Evolutionary conservation across 2,888 invertebrate species (phyloP).

Genomic region (Cantharis lateralis): DNA sequence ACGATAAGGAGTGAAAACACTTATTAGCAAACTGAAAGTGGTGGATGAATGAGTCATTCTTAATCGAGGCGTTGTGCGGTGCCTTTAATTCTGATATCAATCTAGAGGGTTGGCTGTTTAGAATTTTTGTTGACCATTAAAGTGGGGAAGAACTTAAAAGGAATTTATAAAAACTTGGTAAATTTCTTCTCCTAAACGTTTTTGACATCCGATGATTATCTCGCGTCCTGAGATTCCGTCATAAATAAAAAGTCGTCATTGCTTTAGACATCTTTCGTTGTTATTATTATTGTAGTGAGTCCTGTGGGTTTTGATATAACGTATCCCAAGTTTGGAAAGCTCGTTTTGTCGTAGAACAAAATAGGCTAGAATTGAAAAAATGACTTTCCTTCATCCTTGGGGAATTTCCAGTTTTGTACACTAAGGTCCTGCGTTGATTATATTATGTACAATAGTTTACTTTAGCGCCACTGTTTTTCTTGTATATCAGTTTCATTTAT

Average conservation of each 20-base stretch:
- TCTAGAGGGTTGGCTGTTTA: neutral
- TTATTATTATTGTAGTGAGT: constrained; percentile 23
- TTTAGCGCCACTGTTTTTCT: neutral
- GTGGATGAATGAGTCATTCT: neutral
- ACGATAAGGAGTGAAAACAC: neutral
- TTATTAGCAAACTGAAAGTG: neutral
- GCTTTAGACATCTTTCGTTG: constrained; percentile 22
- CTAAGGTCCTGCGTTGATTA: neutral
- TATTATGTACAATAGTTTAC: neutral
- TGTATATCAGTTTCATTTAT: neutral
- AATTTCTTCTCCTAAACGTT: neutral
- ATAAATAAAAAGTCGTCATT: constrained; percentile 20
- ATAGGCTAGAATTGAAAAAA: constrained; percentile 27
- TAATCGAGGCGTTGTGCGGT: neutral
- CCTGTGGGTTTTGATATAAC: constrained; percentile 26
- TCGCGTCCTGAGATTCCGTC: neutral
- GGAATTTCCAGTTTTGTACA: constrained; percentile 14
- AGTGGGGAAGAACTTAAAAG: neutral
- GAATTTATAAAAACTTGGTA: neutral
- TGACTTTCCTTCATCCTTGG: constrained; percentile 16
- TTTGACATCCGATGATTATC: neutral
- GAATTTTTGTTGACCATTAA: neutral
- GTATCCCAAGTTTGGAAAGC: constrained; percentile 22
- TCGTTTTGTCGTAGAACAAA: constrained; percentile 26
- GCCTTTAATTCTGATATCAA: neutral